phyloP scores from a whole-genome alignment of 2,113 vertebrate species.

The Myrmecophaga tridactyla region DNA sequence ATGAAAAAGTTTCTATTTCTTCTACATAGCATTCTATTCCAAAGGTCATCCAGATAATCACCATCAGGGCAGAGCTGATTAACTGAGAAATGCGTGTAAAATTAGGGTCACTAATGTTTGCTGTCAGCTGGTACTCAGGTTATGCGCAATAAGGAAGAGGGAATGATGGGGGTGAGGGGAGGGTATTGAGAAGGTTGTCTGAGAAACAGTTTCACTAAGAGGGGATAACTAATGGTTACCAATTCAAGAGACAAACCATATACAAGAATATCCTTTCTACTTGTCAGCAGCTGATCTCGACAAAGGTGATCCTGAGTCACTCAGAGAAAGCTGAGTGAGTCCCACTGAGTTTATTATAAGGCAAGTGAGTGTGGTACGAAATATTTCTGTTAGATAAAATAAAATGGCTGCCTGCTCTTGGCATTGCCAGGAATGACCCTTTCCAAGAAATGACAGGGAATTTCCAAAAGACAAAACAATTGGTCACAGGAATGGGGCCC shows the following conservation, averaged over 20 bases:
- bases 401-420: no score
- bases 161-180: background rate
- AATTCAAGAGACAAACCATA: background rate
- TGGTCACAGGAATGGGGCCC: no score
- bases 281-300: no score
- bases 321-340: no score
- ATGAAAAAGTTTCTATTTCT: background rate
- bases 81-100: background rate
- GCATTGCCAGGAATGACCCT: no score
- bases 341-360: no score
- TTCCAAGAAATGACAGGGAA: no score
- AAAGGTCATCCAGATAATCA: background rate
- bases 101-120: background rate
- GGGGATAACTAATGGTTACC: background rate
- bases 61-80: background rate
- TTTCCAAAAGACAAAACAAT: no score
- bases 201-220: background rate
- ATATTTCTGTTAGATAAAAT: no score
- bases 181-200: background rate
- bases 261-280: no score
- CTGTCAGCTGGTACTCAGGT: background rate
- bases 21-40: background rate
- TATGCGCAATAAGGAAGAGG: background rate
- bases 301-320: no score
- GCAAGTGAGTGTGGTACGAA: no score